phyloP scores from a whole-genome alignment of 2,888 invertebrate genomes.

The Microplitis deprimator region DNA sequence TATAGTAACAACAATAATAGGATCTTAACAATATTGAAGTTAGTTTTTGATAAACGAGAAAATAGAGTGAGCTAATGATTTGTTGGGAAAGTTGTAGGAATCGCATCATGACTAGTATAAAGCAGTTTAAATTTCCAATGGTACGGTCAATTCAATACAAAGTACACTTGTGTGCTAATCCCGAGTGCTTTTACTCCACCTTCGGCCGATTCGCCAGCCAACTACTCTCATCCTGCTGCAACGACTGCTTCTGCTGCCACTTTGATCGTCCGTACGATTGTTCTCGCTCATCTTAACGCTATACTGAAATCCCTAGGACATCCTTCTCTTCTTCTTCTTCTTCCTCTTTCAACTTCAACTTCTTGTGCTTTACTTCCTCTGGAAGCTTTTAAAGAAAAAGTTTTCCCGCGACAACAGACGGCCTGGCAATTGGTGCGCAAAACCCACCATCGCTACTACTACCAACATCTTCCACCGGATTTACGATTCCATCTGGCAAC shows the following conservation, averaged over 20 bases:
- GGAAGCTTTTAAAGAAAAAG: slow-evolving; percentile 39
- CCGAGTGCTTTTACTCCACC: slow-evolving; percentile 30
- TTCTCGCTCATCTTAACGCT: slow-evolving; percentile 15
- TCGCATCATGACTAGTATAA: slow-evolving; percentile 18
- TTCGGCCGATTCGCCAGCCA: slow-evolving; percentile 8
- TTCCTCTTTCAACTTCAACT: neutral
- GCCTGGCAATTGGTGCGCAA: slow-evolving; percentile 39
- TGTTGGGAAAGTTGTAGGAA: slow-evolving; percentile 36
- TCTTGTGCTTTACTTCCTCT: neutral
- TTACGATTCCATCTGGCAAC: slow-evolving; percentile 36
- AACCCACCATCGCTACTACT: slow-evolving; percentile 7
- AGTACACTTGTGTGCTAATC: slow-evolving; percentile 43
- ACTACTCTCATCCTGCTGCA: neutral
- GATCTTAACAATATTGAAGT: neutral
- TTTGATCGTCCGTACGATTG: neutral
- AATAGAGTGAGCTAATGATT: slow-evolving; percentile 40
- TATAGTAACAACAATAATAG: neutral
- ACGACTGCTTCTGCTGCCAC: neutral
- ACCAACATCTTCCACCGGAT: slow-evolving; percentile 17
- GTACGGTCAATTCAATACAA: slow-evolving; percentile 29
- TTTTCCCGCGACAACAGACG: slow-evolving; percentile 42
- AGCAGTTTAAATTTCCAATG: slow-evolving; percentile 14
- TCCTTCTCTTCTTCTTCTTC: neutral
- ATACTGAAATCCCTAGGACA: neutral
- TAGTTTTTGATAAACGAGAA: slow-evolving; percentile 26